Evolutionary conservation across 2,888 invertebrate genomes (phyloP).

Genomic region (Cerastoderma edule): DNA sequence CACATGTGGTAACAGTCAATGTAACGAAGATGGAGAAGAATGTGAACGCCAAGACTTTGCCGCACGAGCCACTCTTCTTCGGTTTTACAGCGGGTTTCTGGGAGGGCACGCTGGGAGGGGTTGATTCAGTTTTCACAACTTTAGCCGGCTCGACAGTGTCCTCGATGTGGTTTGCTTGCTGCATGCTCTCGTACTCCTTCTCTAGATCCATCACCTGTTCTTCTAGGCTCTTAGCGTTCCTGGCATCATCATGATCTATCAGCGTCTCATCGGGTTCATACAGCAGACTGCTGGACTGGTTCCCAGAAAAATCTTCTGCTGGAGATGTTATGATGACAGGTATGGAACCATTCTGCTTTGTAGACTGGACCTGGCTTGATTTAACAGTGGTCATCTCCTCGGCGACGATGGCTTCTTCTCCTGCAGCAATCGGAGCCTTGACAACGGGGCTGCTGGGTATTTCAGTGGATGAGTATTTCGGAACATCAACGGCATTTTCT

Average conservation of each 20-base stretch:
- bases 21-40: slow-evolving; percentile 70
- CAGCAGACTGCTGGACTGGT: slow-evolving; percentile 51
- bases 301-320: slow-evolving; percentile 30
- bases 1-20: slow-evolving; percentile 65
- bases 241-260: slow-evolving; percentile 65
- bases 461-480: slow-evolving; percentile 36
- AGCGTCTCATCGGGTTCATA: slow-evolving; percentile 69
- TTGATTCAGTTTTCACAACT: slow-evolving; percentile 40
- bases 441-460: slow-evolving; percentile 61
- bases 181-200: slow-evolving; percentile 67
- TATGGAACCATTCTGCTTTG: slow-evolving; percentile 69
- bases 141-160: slow-evolving; percentile 40
- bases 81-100: slow-evolving; percentile 27
- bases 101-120: slow-evolving; percentile 26
- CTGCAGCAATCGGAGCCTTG: slow-evolving; percentile 61
- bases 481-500: slow-evolving; percentile 70
- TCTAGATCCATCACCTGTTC: slow-evolving; percentile 77
- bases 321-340: slow-evolving; percentile 59
- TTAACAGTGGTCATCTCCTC: slow-evolving; percentile 54
- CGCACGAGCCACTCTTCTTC: slow-evolving; percentile 60
- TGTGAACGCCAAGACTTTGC: slow-evolving; percentile 65
- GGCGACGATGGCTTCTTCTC: slow-evolving; percentile 49
- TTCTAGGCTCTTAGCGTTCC: slow-evolving; percentile 69
- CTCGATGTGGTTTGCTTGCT: slow-evolving; percentile 62
- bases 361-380: slow-evolving; percentile 32